Evolutionary conservation across 2,888 invertebrate species (phyloP).

Genomic region (Eilema griseolum): DNA sequence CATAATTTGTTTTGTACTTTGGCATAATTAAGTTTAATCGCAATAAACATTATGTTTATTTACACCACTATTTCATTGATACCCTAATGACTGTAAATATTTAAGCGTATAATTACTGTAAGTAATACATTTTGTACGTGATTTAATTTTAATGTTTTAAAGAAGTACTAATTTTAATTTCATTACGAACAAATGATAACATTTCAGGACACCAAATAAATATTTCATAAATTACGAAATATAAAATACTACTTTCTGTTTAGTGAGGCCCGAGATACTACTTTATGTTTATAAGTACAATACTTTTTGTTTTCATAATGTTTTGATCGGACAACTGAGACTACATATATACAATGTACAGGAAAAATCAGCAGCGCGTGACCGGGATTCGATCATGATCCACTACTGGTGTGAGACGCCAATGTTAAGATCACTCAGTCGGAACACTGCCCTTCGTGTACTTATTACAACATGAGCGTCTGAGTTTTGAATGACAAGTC

Average conservation of each 20-base stretch:
- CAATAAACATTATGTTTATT: conserved; percentile 51
- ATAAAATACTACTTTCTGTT: no score
- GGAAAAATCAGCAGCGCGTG: not conserved
- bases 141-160: not conserved
- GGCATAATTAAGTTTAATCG: conserved; percentile 50
- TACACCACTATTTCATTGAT: conserved; percentile 1
- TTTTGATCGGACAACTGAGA: not conserved
- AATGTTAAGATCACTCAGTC: not conserved
- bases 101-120: not conserved
- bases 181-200: not conserved
- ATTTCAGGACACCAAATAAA: not conserved
- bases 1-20: conserved; percentile 59
- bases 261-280: no score
- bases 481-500: not conserved
- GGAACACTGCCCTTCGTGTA: no score
- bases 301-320: not conserved
- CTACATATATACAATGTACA: not conserved
- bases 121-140: not conserved
- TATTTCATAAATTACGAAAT: no score
- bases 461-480: not conserved
- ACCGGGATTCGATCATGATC: not conserved
- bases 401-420: not conserved
- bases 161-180: not conserved
- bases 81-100: not conserved
- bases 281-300: no score